These are phyloP conservation scores for Parascotia fuliginaria DNA, from an alignment of 2,888 invertebrate species.

Conservation along the genomic window DNA sequence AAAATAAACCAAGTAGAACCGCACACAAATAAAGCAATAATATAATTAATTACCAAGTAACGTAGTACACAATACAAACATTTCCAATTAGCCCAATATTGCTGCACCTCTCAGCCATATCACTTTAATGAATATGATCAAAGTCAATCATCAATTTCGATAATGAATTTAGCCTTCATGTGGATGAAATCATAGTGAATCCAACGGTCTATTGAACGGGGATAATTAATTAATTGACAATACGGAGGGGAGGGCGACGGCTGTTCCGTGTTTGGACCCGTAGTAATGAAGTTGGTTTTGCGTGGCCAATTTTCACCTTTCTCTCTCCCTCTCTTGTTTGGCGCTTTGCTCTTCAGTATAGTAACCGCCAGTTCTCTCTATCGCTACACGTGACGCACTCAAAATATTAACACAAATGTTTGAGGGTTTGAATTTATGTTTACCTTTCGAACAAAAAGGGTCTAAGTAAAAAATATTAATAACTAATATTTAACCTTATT, in stretches of 20 bases:
- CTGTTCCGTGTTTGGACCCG: constrained; percentile 6
- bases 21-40: not conserved
- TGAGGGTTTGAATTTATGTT: constrained; percentile 40
- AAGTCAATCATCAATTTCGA: constrained; percentile 66
- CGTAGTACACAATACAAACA: not conserved
- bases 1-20: no score
- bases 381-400: constrained; percentile 54
- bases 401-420: constrained; percentile 44
- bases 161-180: constrained; percentile 66
- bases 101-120: constrained; percentile 26
- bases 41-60: not conserved
- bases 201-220: constrained; percentile 53
- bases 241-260: constrained; percentile 42
- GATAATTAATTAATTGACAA: constrained; percentile 81
- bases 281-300: constrained; percentile 57
- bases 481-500: no score
- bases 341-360: no score
- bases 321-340: no score
- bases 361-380: no score
- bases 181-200: constrained; percentile 47
- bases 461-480: no score
- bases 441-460: no score
- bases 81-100: constrained; percentile 5
- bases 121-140: constrained; percentile 50
- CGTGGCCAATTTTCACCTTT: no score